A percentile compares a stretch with the other conserved stretches of the same genome.
Conservation (phyloP, 2,888 invertebrate species). For the Macaria notata region DNA sequence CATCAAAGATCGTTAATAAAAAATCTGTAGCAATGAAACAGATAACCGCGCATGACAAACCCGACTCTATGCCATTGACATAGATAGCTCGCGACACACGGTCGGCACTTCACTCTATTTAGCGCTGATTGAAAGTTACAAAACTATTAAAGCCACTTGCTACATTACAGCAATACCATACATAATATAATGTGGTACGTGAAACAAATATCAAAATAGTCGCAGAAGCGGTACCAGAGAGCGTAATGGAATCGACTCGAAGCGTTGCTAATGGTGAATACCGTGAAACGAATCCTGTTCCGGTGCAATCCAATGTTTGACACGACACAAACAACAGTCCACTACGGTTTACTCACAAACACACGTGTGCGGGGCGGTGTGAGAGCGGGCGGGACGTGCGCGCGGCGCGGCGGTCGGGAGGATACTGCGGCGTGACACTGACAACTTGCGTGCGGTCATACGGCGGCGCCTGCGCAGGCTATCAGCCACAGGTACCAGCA, state of each 20-base stretch:
- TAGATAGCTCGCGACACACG: constrained; percentile 11
- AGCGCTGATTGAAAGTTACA: constrained; percentile 40
- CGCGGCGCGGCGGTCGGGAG: constrained; percentile 48
- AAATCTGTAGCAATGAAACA: constrained; percentile 25
- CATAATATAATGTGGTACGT: not conserved
- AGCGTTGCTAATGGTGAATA: constrained; percentile 39
- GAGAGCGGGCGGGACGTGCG: constrained; percentile 49
- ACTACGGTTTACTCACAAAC: constrained; percentile 68
- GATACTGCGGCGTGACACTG: constrained; percentile 47
- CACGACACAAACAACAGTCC: constrained; percentile 46
- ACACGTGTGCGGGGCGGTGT: constrained; percentile 52
- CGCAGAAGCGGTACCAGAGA: not conserved
- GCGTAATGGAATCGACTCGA: constrained; percentile 53
- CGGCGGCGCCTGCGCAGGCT: constrained; percentile 53
- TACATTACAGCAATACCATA: not conserved
- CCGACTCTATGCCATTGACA: constrained; percentile 27
- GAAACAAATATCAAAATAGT: not conserved
- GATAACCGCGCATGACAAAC: constrained; percentile 16
- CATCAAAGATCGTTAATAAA: constrained; percentile 21
- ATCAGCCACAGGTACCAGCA: constrained; percentile 48
- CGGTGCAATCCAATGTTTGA: constrained; percentile 62
- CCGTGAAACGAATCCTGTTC: constrained; percentile 43
- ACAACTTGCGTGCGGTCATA: constrained; percentile 24
- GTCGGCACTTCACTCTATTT: constrained; percentile 34
- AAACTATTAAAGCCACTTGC: constrained; percentile 36